Evolutionary conservation across 1,140 invertebrate genomes (phyloP).

Genomic region (Archegozetes longisetosus): DNA sequence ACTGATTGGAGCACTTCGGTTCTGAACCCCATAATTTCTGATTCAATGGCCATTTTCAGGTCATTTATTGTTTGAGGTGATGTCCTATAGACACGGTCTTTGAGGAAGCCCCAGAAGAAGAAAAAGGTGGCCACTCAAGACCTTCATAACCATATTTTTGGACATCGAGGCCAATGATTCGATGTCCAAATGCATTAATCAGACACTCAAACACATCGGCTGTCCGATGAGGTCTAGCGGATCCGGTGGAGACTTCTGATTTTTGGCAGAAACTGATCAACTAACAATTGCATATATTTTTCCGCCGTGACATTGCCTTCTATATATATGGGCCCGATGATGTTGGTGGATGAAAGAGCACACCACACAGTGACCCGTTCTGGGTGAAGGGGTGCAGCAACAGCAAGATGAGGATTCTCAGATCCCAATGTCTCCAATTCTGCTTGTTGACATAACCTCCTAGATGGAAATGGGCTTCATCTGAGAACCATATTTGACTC

Average conservation of each 20-base stretch:
- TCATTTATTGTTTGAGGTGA: background rate
- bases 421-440: conserved; percentile 11
- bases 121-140: conserved; percentile 18
- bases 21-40: background rate
- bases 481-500: conserved; percentile 11
- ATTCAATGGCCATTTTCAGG: background rate
- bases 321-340: conserved; percentile 14
- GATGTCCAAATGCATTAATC: background rate
- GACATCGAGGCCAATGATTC: conserved; percentile 2
- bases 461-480: conserved; percentile 12
- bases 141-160: background rate
- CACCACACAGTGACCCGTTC: conserved; percentile 11
- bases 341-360: conserved; percentile 4
- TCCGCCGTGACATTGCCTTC: conserved; percentile 7
- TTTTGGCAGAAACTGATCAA: conserved; percentile 2
- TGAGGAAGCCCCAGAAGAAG: conserved; percentile 19
- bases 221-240: conserved; percentile 7
- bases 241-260: background rate
- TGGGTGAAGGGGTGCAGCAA: conserved; percentile 1
- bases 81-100: conserved; percentile 12
- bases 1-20: background rate
- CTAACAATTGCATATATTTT: conserved; percentile 2
- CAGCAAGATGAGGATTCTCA: background rate
- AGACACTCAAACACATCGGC: background rate
- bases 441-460: conserved; percentile 9